Conservation (phyloP, 2,888 invertebrate species). For the Acanthopleura granulata region DNA sequence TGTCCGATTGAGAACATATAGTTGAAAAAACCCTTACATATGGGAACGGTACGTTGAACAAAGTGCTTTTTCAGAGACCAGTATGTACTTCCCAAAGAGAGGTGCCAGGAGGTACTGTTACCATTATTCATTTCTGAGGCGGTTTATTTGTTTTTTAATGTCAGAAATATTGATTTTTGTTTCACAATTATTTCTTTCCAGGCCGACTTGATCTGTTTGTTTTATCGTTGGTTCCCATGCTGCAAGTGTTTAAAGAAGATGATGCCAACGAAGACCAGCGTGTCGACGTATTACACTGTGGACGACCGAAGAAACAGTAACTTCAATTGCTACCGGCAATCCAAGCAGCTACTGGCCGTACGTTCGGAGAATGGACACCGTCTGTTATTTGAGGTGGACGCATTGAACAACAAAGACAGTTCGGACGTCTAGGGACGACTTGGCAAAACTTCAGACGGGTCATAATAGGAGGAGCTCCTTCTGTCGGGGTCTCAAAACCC, state of each 20-base stretch:
- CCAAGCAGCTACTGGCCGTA: neutral
- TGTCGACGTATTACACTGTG: constrained; percentile 51
- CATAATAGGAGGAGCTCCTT: no score
- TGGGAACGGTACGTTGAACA: no score
- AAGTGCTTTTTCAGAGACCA: no score
- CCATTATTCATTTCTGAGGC: no score
- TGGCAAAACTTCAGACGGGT: no score
- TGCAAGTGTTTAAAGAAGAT: constrained; percentile 53
- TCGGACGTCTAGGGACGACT: neutral
- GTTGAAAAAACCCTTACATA: no score
- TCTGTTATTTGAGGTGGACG: constrained; percentile 3
- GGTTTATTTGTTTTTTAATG: no score
- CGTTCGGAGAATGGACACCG: constrained; percentile 6
- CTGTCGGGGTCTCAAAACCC: no score
- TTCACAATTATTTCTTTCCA: constrained; percentile 30
- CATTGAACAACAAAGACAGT: neutral
- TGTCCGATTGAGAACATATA: no score
- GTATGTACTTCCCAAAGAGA: no score
- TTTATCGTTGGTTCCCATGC: constrained; percentile 56
- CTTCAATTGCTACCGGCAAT: neutral
- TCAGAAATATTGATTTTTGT: neutral
- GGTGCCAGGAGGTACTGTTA: no score
- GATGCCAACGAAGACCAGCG: constrained; percentile 46
- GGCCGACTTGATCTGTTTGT: constrained; percentile 52
- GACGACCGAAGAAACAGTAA: constrained; percentile 36